Evolutionary conservation across 2,797 vertebrate genomes (phyloP).

Genomic region (Epinephelus malabaricus): DNA sequence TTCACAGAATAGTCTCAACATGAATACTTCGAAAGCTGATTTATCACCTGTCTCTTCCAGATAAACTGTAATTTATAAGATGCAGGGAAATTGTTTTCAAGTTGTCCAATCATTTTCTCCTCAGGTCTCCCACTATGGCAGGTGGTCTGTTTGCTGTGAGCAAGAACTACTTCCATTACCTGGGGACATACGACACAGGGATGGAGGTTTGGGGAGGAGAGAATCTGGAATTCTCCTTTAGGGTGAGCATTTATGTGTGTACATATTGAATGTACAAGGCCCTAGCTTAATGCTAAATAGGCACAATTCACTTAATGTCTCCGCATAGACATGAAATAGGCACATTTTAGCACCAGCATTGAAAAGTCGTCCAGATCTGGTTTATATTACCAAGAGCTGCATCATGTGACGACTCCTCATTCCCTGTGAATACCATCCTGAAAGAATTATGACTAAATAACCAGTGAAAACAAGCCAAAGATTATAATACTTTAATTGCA

Average conservation of each 20-base stretch:
- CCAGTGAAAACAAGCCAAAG: conserved; percentile 10
- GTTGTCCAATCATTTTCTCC: not conserved
- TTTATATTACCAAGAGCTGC: conserved; percentile 24
- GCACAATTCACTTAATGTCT: not conserved
- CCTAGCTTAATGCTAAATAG: not conserved
- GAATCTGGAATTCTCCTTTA: conserved; percentile 98
- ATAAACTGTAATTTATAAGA: not conserved
- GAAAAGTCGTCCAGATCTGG: conserved; percentile 26
- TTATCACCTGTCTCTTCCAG: not conserved
- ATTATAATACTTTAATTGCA: conserved; percentile 48
- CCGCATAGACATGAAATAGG: conserved; percentile 6
- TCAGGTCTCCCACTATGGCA: conserved; percentile 98
- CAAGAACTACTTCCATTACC: conserved; percentile 95
- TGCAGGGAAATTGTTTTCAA: not conserved
- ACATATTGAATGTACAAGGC: conserved; percentile 1
- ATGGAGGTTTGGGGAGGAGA: conserved; percentile 99
- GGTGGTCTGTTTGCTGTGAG: conserved; percentile 96
- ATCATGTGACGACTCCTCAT: conserved; percentile 14
- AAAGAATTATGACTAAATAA: conserved; percentile 26
- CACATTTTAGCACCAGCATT: conserved; percentile 10
- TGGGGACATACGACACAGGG: conserved; percentile 98
- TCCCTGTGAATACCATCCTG: conserved; percentile 29
- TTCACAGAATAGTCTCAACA: not conserved
- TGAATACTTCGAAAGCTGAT: not conserved
- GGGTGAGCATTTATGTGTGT: conserved; percentile 85